These are phyloP conservation scores for Myrmecobius fasciatus DNA, from an alignment of 2,113 vertebrate genomes.

Conservation along the genomic window DNA sequence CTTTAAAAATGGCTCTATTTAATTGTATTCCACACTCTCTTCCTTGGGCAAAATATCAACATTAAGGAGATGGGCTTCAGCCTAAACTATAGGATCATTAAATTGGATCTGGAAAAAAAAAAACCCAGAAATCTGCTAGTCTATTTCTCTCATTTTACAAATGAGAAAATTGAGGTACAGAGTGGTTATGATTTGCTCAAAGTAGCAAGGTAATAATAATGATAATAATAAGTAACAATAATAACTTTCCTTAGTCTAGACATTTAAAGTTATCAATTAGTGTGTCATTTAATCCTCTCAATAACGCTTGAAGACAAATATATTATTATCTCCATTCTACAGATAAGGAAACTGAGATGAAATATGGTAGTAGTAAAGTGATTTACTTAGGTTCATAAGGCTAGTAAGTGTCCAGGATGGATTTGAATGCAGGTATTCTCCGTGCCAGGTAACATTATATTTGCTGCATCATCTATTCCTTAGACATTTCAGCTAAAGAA, in stretches of 20 bases:
- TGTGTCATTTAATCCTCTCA: not conserved
- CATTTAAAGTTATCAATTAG: not conserved
- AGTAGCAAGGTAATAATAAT: not conserved
- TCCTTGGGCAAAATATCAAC: not conserved
- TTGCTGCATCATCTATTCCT: not conserved
- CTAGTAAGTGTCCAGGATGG: not conserved
- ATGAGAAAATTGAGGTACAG: not conserved
- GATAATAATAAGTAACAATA: not conserved
- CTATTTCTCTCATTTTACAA: not conserved
- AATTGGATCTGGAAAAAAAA: not conserved
- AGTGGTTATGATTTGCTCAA: not conserved
- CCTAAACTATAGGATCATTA: not conserved
- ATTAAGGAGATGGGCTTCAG: not conserved
- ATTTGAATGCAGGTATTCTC: not conserved
- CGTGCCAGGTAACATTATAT: not conserved
- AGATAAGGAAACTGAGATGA: not conserved
- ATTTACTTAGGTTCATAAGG: not conserved
- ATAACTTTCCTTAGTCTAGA: not conserved
- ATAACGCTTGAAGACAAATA: not conserved
- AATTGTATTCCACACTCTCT: not conserved
- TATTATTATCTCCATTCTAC: not conserved
- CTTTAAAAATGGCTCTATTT: not conserved
- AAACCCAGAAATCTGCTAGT: not conserved
- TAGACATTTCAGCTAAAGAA: not conserved
- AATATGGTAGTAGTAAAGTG: not conserved